Percentiles rank a stretch among this genome's conserved stretches.
Evolutionary conservation across 2,113 vertebrate genomes (phyloP).

Genomic region (Ctenodactylus gundi): DNA sequence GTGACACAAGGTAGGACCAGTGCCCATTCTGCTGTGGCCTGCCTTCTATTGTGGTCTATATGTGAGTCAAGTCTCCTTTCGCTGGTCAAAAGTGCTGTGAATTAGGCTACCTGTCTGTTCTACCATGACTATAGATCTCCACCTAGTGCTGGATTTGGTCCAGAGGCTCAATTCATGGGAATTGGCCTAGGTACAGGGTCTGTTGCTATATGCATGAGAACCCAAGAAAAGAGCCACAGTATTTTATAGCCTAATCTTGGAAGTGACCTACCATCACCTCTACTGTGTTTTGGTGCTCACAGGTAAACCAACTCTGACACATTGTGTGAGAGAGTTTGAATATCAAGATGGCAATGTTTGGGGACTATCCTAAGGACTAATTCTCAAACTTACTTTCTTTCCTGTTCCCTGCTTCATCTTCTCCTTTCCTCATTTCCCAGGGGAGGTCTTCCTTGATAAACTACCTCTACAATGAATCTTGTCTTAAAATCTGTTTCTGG

Average conservation of each 20-base stretch:
- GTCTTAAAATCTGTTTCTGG: conserved; percentile 26
- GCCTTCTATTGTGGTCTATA: background rate
- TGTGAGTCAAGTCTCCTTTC: background rate
- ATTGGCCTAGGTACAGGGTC: background rate
- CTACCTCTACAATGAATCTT: background rate
- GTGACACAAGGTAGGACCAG: too few relatives aligned
- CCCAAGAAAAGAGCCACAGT: background rate
- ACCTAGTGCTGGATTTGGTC: background rate
- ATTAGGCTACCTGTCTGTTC: background rate
- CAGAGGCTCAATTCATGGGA: background rate
- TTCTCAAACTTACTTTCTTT: background rate
- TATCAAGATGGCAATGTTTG: background rate
- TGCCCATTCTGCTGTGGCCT: background rate
- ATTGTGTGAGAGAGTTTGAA: background rate
- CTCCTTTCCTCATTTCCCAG: background rate
- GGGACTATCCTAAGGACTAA: background rate
- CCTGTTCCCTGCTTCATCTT: background rate
- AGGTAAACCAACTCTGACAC: background rate
- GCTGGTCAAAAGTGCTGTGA: background rate
- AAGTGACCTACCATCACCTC: background rate
- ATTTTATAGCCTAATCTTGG: conserved; percentile 13
- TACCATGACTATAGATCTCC: too few relatives aligned
- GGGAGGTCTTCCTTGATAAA: background rate
- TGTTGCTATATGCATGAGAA: too few relatives aligned
- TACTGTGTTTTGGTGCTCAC: background rate